Evolutionary conservation across 2,797 vertebrate genomes (phyloP).

Genomic region (Dryobates pubescens): DNA sequence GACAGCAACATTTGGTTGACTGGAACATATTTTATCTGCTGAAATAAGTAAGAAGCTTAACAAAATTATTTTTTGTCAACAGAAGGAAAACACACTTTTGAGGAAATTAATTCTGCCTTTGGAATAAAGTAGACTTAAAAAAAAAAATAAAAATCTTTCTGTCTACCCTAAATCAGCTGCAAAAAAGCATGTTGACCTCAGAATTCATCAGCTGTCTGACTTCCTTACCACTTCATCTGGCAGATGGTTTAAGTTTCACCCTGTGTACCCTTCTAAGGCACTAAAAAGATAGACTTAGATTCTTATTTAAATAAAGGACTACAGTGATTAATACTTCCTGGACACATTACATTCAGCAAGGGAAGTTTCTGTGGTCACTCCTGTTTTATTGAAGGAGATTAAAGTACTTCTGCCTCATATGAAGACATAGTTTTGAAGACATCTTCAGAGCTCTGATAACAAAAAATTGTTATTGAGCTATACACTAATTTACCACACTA

Average conservation of each 20-base stretch:
- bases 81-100: conserved; percentile 27
- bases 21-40: neutral
- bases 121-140: neutral
- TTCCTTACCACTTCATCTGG: neutral
- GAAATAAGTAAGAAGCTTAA: conserved; percentile 28
- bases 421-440: neutral
- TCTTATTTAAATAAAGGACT: neutral
- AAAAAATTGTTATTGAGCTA: neutral
- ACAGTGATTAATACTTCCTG: neutral
- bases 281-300: neutral
- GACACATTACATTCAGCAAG: neutral
- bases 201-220: neutral
- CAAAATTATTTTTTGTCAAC: neutral
- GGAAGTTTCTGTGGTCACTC: neutral
- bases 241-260: neutral
- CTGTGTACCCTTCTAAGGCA: neutral
- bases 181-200: neutral
- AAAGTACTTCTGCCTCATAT: neutral
- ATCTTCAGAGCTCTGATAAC: neutral
- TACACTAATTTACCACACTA: neutral
- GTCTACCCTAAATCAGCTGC: neutral
- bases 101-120: conserved; percentile 28
- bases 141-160: neutral
- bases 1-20: neutral
- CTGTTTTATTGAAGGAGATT: neutral